phyloP scores from a whole-genome alignment of 2,797 vertebrate species.

The Crypturellus tataupa region DNA sequence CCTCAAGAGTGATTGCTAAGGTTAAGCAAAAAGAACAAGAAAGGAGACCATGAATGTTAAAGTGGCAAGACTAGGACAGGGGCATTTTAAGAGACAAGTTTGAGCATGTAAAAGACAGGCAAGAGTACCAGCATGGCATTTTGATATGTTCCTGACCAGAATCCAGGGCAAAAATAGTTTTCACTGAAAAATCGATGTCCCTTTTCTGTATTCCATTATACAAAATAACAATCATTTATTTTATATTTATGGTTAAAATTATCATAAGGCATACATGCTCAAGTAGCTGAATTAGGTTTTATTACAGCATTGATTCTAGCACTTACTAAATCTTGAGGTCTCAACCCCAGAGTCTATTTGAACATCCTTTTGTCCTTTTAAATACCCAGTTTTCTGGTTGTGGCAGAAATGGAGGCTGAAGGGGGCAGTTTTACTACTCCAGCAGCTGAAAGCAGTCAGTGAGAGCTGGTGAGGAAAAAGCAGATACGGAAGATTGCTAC shows the following conservation, averaged over 20 bases:
- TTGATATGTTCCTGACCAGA: background rate
- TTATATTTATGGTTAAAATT: background rate
- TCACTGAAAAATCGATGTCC: fast-evolving
- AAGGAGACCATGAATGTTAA: background rate
- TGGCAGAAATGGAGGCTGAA: background rate
- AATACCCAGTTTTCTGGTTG: background rate
- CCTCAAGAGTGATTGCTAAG: background rate
- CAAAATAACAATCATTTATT: background rate
- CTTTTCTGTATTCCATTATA: background rate
- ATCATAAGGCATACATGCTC: background rate
- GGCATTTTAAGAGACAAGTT: background rate
- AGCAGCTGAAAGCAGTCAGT: background rate
- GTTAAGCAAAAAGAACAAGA: background rate
- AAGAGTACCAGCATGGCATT: background rate
- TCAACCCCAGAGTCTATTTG: background rate
- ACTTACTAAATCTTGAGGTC: background rate
- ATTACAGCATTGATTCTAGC: background rate
- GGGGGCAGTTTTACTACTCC: background rate
- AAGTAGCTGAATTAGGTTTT: background rate
- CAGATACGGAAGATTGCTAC: background rate
- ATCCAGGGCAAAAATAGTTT: background rate
- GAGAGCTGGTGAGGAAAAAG: background rate
- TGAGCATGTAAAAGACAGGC: background rate
- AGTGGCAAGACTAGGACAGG: background rate
- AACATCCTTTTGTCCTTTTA: background rate